phyloP scores from a whole-genome alignment of 2,888 invertebrate species.

The Dynastes grantii region DNA sequence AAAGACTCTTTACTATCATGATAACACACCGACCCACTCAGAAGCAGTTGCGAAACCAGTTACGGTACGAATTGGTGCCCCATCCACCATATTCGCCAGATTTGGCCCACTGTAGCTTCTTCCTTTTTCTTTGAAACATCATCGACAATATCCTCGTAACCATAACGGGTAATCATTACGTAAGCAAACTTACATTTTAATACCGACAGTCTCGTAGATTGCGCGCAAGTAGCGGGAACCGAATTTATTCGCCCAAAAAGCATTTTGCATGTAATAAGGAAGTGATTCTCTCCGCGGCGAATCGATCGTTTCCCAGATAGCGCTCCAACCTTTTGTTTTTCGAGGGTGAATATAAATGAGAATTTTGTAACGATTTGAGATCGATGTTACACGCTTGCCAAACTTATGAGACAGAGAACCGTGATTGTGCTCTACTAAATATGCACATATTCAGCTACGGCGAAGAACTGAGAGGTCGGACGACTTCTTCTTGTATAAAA shows the following conservation, averaged over 20 bases:
- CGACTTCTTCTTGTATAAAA: background rate
- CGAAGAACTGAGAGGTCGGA: conserved; percentile 7
- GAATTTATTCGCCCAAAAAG: conserved; percentile 52
- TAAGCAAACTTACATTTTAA: conserved; percentile 14
- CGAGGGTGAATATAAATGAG: conserved; percentile 67
- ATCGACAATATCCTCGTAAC: too few species aligned
- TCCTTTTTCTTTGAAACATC: too few species aligned
- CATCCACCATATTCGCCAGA: too few species aligned
- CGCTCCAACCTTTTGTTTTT: conserved; percentile 60
- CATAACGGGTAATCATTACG: background rate
- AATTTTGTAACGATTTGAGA: conserved; percentile 68
- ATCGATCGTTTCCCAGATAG: conserved; percentile 61
- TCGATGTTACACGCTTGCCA: conserved; percentile 69
- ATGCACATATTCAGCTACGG: conserved; percentile 66
- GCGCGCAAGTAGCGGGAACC: background rate
- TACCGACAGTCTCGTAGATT: background rate
- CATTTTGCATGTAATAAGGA: conserved; percentile 60
- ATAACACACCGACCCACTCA: too few species aligned
- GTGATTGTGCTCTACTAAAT: conserved; percentile 63
- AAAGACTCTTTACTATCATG: too few species aligned
- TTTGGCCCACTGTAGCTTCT: too few species aligned
- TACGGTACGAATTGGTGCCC: too few species aligned
- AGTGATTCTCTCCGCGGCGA: conserved; percentile 54
- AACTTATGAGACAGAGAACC: conserved; percentile 61
- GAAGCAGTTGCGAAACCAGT: too few species aligned